Percentiles rank a stretch among this genome's conserved stretches.
Conservation (phyloP, 1,140 invertebrate species). For the Harlomillsia oculata region DNA sequence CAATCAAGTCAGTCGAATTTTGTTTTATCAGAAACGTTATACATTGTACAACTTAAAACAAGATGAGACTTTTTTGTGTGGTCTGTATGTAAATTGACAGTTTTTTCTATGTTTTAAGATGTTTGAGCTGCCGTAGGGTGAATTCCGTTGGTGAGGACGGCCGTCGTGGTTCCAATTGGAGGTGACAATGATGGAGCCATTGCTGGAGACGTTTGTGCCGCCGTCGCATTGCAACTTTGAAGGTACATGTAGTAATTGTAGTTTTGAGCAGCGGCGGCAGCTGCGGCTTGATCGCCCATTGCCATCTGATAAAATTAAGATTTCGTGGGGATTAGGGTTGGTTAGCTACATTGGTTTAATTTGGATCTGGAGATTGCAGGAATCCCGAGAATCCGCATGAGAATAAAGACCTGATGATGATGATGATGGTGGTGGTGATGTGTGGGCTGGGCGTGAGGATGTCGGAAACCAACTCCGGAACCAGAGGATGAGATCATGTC, state of each 20-base stretch:
- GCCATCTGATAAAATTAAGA: constrained; percentile 22
- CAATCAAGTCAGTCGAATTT: too few species aligned
- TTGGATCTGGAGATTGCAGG: too few species aligned
- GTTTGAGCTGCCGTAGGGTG: constrained; percentile 1
- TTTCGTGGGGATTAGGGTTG: too few species aligned
- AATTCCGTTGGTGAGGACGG: constrained; percentile 9
- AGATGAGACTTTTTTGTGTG: too few species aligned
- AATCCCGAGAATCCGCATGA: neutral
- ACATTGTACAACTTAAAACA: too few species aligned
- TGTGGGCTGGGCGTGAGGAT: constrained; percentile 17
- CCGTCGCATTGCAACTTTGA: constrained; percentile 31
- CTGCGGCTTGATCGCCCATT: constrained; percentile 23
- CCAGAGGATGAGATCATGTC: constrained; percentile 19
- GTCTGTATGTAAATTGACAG: too few species aligned
- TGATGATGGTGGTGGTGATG: constrained; percentile 28
- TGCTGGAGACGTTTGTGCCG: constrained; percentile 22
- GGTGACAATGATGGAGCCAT: constrained; percentile 22
- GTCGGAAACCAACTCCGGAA: constrained; percentile 27
- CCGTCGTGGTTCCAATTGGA: constrained; percentile 12
- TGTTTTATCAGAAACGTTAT: too few species aligned
- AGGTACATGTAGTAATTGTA: constrained; percentile 61
- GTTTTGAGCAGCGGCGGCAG: constrained; percentile 44
- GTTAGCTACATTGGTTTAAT: too few species aligned
- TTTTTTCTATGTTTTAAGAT: too few species aligned
- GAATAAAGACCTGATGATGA: constrained; percentile 22